Conservation (phyloP, 1,140 invertebrate species). For the Conus betulinus region DNA sequence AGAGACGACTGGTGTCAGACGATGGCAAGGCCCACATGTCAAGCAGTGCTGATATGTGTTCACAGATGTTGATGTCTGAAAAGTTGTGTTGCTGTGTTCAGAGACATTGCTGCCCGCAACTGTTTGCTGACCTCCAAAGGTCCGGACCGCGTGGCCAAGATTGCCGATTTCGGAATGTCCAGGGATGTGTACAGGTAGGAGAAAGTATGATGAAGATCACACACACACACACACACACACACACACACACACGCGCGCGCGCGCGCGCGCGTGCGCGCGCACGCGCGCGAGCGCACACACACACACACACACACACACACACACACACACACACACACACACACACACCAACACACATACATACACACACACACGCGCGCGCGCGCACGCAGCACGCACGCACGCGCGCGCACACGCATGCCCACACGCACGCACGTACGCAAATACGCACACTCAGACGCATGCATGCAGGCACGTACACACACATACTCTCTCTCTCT, state of each 20-base stretch:
- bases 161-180: conserved; percentile 80
- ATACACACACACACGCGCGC: too few species aligned
- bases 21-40: too few species aligned
- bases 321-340: too few species aligned
- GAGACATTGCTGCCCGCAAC: conserved; percentile 95
- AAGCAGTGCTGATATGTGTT: too few species aligned
- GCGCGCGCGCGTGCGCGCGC: not conserved
- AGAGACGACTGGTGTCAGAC: too few species aligned
- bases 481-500: not conserved
- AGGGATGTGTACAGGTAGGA: conserved; percentile 77
- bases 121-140: conserved; percentile 91
- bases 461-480: conserved; percentile 13
- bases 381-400: too few species aligned
- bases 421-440: not conserved
- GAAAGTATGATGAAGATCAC: conserved; percentile 37
- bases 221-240: not conserved
- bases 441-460: not conserved
- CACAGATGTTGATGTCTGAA: not conserved
- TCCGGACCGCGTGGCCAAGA: conserved; percentile 83
- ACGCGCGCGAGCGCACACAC: not conserved
- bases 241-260: not conserved
- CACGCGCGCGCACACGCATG: not conserved
- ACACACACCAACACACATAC: too few species aligned
- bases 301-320: not conserved
- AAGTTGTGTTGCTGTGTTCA: conserved; percentile 55